Evolutionary conservation across 2,797 vertebrate genomes (phyloP).

Genomic region (Phalanger gymnotis): DNA sequence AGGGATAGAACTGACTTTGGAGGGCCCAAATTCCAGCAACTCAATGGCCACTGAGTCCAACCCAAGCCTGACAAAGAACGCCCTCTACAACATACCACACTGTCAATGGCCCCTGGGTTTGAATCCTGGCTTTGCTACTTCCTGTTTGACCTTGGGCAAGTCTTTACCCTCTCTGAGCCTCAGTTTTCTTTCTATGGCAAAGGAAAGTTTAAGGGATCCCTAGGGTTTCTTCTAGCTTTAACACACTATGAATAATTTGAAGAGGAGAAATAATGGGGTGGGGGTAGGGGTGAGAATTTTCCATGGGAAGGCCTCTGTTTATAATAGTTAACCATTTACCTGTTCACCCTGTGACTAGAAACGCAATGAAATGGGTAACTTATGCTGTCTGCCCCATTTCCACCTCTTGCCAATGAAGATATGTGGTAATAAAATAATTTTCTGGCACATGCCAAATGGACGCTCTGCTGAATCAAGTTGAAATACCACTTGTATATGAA

Average conservation of each 20-base stretch:
- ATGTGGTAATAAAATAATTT: background rate
- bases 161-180: background rate
- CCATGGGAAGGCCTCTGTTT: background rate
- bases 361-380: background rate
- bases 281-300: background rate
- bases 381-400: background rate
- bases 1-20: background rate
- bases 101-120: background rate
- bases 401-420: background rate
- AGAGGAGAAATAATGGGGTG: background rate
- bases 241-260: background rate
- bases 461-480: background rate
- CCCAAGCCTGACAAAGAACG: background rate
- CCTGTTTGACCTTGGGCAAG: background rate
- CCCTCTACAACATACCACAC: background rate
- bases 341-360: background rate
- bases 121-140: background rate
- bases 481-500: background rate
- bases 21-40: background rate
- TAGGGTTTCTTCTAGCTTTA: background rate
- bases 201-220: background rate
- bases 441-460: background rate
- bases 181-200: background rate
- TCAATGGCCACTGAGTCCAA: background rate
- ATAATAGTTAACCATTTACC: conserved; percentile 1